Percentiles rank a stretch among this genome's conserved stretches.
Conservation (phyloP, 1,140 invertebrate species). For the Eumeta japonica region DNA sequence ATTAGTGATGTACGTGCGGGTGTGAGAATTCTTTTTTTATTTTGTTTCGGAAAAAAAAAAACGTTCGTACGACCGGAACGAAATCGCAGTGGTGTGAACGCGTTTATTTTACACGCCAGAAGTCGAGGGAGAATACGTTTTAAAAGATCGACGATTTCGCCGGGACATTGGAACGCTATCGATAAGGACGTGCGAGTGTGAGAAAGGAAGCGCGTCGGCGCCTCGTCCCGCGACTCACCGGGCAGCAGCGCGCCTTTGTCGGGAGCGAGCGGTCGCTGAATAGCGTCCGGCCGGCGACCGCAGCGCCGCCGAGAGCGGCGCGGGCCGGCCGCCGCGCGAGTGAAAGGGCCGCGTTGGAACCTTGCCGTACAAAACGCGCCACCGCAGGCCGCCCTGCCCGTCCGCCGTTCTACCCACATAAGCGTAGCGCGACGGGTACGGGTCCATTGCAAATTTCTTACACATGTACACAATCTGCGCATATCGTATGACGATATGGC, state of each 20-base stretch:
- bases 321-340: too few species aligned
- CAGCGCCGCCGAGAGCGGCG: too few species aligned
- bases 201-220: constrained; percentile 52
- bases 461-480: constrained; percentile 48
- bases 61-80: neutral
- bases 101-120: constrained; percentile 33
- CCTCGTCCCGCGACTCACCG: constrained; percentile 38
- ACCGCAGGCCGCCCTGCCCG: constrained; percentile 52
- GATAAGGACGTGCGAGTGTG: constrained; percentile 54
- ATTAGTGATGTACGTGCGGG: constrained; percentile 25
- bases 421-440: constrained; percentile 53
- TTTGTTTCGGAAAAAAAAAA: neutral
- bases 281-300: constrained; percentile 17
- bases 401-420: constrained; percentile 51
- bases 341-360: constrained; percentile 44
- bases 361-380: constrained; percentile 43
- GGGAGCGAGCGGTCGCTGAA: constrained; percentile 29
- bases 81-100: too few species aligned
- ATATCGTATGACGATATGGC: constrained; percentile 51
- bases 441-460: constrained; percentile 50
- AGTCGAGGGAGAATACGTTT: constrained; percentile 42
- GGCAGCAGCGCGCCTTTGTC: constrained; percentile 39
- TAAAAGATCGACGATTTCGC: constrained; percentile 30
- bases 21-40: neutral
- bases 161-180: constrained; percentile 48